phyloP scores from a whole-genome alignment of 1,140 invertebrate species.

The Homalodisca vitripennis region DNA sequence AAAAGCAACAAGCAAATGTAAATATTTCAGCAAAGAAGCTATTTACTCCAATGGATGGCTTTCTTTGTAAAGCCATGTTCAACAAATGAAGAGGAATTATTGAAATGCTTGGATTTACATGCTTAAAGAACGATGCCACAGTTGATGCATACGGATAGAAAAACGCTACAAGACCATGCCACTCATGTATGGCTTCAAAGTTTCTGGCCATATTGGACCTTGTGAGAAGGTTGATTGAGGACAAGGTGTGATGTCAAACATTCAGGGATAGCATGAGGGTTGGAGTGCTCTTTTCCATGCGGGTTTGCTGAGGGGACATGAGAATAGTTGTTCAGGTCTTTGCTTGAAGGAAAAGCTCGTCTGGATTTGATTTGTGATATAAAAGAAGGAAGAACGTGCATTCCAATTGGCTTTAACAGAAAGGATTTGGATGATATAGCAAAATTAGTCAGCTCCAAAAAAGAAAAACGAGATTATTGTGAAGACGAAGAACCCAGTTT shows the following conservation, averaged over 20 bases:
- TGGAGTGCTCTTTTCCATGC: constrained; percentile 53
- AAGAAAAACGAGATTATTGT: constrained; percentile 32
- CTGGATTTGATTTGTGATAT: constrained; percentile 46
- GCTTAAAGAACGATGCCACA: constrained; percentile 39
- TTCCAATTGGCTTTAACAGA: constrained; percentile 48
- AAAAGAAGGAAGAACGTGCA: constrained; percentile 49
- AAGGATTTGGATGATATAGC: constrained; percentile 49
- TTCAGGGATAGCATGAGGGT: constrained; percentile 50
- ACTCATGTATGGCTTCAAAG: constrained; percentile 53
- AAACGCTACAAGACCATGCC: constrained; percentile 49
- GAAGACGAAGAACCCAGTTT: constrained; percentile 28
- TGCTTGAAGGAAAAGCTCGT: constrained; percentile 48
- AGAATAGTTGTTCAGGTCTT: constrained; percentile 48
- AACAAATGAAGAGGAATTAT: constrained; percentile 23
- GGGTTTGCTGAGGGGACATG: constrained; percentile 48
- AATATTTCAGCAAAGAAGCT: constrained; percentile 11
- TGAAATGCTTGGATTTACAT: constrained; percentile 28
- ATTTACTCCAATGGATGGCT: constrained; percentile 19
- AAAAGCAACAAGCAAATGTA: constrained; percentile 1
- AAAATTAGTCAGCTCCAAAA: constrained; percentile 46
- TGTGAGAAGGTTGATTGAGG: constrained; percentile 47
- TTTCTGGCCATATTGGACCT: constrained; percentile 47
- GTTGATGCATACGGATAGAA: constrained; percentile 49
- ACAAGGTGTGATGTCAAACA: constrained; percentile 46
- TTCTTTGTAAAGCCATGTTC: constrained; percentile 29